Base-by-base conservation (phyloP, 2,888 invertebrate species). In the Drosophila atripex region DNA sequence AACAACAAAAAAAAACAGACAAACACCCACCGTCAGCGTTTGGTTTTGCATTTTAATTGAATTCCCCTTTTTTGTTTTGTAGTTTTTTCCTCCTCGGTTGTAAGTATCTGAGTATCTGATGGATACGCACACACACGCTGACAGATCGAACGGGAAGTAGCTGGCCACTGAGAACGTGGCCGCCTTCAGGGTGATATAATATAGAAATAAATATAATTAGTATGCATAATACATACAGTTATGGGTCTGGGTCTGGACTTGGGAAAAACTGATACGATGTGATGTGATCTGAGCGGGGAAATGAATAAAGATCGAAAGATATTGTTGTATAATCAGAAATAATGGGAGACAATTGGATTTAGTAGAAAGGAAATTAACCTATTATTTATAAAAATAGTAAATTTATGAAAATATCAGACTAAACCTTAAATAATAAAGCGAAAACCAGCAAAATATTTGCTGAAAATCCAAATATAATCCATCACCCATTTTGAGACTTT, bases 21-120 rank as follows among this genome's bases (percentile, higher is more conserved):
- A 5, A 45, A 39, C 53, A 45, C 30, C 46, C 39, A 52, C n/a
- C 7, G 35, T 25, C 60, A 49, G 54, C 65, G 58, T 54, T 59
- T 57, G 61, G 64, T 63, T 75, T 79, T 86, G 86, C 80, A 80
- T 86, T 84, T 86, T 84, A 86, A 82, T 82, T 84, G 68, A 80
- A 86, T 77, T 83, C 63, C 23, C 12, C 14, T 14, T 1, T 30
- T 16, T 14, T 32, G 49, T 32, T 21, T 35, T 45, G 11, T 28
- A 12, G 28, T 65, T 54, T 46, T 11, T 11, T 45, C 41, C 25
- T 23, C 28, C 41, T 58, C 59, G 45, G 61, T 69, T 71, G 63
- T 51, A 70, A 70, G 61, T 71, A 71, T 35, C 38, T 38, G 53
- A 69, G 71, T 71, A 71, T 70, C 71, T 70, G 49, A 70, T 60